phyloP scores from a whole-genome alignment of 1,140 invertebrate genomes.

The Caerostris darwini region DNA sequence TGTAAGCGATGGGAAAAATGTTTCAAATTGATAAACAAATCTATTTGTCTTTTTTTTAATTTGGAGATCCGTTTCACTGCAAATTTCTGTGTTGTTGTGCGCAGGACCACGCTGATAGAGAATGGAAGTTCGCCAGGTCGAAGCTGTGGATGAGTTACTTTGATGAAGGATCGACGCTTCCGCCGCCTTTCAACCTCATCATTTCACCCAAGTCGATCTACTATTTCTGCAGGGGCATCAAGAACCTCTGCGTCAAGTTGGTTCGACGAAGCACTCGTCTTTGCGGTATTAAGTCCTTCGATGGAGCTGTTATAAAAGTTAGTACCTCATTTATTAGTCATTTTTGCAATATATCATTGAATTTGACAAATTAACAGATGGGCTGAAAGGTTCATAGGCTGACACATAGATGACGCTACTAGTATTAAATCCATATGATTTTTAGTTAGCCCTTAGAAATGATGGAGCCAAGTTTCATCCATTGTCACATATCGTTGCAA shows the following conservation, averaged over 20 bases:
- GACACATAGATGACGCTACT: no score
- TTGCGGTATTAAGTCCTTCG: slow-evolving; percentile 60
- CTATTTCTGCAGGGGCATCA: slow-evolving; percentile 81
- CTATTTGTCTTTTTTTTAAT: no score
- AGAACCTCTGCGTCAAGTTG: slow-evolving; percentile 79
- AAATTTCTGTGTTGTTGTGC: background rate
- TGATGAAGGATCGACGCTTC: slow-evolving; percentile 84
- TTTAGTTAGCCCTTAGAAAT: no score
- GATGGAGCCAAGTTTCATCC: no score
- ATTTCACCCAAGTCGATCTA: slow-evolving; percentile 84
- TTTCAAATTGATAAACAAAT: no score
- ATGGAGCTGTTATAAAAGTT: slow-evolving; percentile 66
- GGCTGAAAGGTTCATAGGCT: no score
- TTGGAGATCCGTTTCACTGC: no score
- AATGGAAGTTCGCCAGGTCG: slow-evolving; percentile 85
- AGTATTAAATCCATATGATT: no score
- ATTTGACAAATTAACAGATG: no score
- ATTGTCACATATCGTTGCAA: no score
- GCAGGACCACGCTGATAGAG: slow-evolving; percentile 85
- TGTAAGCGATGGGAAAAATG: no score
- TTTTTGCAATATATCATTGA: no score
- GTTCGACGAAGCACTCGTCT: slow-evolving; percentile 50
- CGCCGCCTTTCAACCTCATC: slow-evolving; percentile 85
- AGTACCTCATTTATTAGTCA: background rate
- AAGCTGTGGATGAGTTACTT: slow-evolving; percentile 86